Evolutionary conservation across 2,113 vertebrate species (phyloP).

Genomic region (Entomyzon cyanotis): DNA sequence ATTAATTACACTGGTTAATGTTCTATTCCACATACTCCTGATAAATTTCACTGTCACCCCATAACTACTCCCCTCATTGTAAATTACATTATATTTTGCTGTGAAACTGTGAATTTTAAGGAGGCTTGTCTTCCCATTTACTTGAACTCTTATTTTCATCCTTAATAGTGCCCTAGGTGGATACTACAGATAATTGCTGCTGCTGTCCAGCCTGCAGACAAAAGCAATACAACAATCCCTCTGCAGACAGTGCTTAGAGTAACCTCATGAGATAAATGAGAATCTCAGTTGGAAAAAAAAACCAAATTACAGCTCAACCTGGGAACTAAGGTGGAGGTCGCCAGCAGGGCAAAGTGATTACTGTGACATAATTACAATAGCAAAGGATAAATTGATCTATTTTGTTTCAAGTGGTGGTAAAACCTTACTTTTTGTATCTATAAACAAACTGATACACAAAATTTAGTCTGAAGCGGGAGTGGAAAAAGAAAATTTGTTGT

Average conservation of each 20-base stretch:
- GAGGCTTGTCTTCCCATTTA: not conserved
- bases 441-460: conserved; percentile 8
- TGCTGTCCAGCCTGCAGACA: not conserved
- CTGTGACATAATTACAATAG: not conserved
- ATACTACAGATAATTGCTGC: not conserved
- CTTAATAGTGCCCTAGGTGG: not conserved
- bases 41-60: not conserved
- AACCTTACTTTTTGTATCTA: not conserved
- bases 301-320: not conserved
- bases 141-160: not conserved
- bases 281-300: not conserved
- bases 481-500: not conserved
- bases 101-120: not conserved
- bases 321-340: not conserved
- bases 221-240: not conserved
- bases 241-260: not conserved
- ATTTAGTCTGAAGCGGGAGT: not conserved
- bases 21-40: not conserved
- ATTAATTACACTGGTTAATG: not conserved
- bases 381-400: not conserved
- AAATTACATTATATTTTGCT: not conserved
- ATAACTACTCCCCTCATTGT: not conserved
- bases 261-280: not conserved
- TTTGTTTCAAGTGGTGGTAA: not conserved
- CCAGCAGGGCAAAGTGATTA: not conserved